These are phyloP conservation scores for Elephas maximus DNA, from an alignment of 2,113 vertebrate species.

Conservation along the genomic window DNA sequence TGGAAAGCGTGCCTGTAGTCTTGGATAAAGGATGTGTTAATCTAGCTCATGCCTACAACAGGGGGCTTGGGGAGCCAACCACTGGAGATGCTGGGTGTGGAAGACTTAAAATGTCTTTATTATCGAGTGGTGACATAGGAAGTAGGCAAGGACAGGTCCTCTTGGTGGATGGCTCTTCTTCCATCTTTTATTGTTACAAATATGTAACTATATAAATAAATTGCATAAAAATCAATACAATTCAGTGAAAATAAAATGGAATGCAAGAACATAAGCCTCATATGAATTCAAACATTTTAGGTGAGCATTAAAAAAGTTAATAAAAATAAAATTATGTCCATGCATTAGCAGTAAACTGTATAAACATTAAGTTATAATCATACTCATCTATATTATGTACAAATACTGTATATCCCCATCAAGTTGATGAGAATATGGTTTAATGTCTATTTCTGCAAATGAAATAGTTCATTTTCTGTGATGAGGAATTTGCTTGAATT, in stretches of 20 bases:
- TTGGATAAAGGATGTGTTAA: no score
- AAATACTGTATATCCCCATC: neutral
- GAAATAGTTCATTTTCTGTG: conserved; percentile 14
- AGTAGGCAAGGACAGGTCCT: no score
- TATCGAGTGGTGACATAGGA: no score
- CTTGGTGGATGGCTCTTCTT: no score
- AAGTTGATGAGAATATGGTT: neutral
- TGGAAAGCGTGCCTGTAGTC: no score
- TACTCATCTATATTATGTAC: neutral
- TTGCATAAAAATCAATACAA: neutral
- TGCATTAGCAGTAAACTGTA: neutral
- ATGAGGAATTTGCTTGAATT: conserved; percentile 46
- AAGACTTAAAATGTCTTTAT: no score
- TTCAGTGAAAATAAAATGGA: neutral
- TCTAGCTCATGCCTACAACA: no score
- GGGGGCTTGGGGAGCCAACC: no score
- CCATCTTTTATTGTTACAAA: no score
- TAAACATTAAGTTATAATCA: neutral
- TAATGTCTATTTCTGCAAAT: conserved; percentile 23
- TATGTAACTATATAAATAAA: neutral
- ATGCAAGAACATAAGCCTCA: neutral
- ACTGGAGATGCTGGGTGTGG: no score
- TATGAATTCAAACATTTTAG: neutral
- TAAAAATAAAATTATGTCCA: neutral
- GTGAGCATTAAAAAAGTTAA: no score